Percentiles rank a stretch among this genome's conserved stretches.
Conservation (phyloP, 2,113 vertebrate species). For the Carassius carassius region DNA sequence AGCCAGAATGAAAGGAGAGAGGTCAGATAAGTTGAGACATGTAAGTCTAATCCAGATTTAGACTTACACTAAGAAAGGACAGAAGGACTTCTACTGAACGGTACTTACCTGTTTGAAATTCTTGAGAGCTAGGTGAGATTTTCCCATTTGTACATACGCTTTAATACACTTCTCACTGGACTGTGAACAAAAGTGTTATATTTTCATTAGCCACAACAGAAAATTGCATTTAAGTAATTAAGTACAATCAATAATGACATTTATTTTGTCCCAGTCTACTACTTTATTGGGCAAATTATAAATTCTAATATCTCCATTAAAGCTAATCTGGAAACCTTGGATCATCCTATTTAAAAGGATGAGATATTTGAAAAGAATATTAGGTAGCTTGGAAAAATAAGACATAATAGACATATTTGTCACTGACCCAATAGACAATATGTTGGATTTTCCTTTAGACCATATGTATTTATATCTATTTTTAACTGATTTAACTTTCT, state of each 20-base stretch:
- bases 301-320: neutral
- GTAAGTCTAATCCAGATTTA: constrained; percentile 14
- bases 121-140: constrained; percentile 80
- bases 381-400: neutral
- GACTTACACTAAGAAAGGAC: constrained; percentile 10
- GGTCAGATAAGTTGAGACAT: constrained; percentile 6
- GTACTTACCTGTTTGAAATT: constrained; percentile 79
- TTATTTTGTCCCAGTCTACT: neutral
- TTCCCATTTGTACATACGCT: constrained; percentile 88
- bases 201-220: neutral
- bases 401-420: no score
- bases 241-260: neutral
- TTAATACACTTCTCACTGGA: constrained; percentile 86
- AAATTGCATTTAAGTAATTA: no score
- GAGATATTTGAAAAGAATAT: neutral
- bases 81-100: constrained; percentile 35
- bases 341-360: neutral
- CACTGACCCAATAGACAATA: neutral
- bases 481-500: neutral
- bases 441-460: neutral
- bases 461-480: neutral
- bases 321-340: neutral
- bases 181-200: constrained; percentile 67
- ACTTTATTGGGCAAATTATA: no score
- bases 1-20: neutral